Conservation (phyloP, 92 coral and sea anemone species). For the Actinostola sp. region DNA sequence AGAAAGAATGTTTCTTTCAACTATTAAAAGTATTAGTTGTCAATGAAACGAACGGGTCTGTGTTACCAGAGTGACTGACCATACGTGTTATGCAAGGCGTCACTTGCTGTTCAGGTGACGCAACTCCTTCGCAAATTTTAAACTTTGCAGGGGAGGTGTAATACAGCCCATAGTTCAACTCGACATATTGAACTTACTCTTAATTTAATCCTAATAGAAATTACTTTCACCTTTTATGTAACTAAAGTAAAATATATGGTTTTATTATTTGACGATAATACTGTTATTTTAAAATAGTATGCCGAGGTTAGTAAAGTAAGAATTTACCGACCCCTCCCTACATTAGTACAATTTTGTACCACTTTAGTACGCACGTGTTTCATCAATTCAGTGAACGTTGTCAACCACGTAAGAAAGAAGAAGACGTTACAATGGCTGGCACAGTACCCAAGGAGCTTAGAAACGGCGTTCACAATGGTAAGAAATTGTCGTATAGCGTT, state of each 20-base stretch:
- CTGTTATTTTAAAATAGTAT: too few species aligned
- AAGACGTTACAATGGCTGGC: constrained; percentile 2
- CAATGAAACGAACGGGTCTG: not conserved
- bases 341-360: not conserved
- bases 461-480: constrained; percentile 56
- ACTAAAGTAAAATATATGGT: not conserved
- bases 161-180: not conserved
- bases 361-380: not conserved
- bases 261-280: too few species aligned
- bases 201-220: too few species aligned
- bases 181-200: too few species aligned
- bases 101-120: not conserved
- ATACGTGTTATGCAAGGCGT: constrained; percentile 13
- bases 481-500: not conserved
- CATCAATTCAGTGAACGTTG: not conserved
- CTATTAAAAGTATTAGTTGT: too few species aligned
- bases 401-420: not conserved
- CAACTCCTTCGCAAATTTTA: not conserved
- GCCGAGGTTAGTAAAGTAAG: not conserved
- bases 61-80: constrained; percentile 1
- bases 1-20: not conserved
- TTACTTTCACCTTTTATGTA: too few species aligned
- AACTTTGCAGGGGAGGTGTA: not conserved
- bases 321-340: constrained; percentile 11
- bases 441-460: constrained; percentile 21